Percentiles rank a stretch among this genome's conserved stretches.
phyloP scores from a whole-genome alignment of 1,140 invertebrate genomes.

The Cepaea nemoralis region DNA sequence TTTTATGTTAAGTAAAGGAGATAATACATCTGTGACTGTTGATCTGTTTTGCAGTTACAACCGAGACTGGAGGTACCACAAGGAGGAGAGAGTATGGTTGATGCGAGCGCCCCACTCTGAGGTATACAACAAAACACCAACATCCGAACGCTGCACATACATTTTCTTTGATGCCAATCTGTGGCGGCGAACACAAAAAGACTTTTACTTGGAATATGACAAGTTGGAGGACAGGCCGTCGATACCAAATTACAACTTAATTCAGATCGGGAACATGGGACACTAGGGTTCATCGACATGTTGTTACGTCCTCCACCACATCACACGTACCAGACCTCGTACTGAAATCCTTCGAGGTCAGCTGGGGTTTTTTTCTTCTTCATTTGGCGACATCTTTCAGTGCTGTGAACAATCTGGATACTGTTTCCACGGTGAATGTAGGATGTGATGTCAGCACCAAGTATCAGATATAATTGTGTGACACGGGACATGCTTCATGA shows the following conservation, averaged over 20 bases:
- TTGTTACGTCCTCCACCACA: neutral
- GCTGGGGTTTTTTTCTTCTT: too few species aligned
- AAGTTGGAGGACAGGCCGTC: conserved; percentile 91
- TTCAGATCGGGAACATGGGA: conserved; percentile 2
- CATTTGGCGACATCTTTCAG: too few species aligned
- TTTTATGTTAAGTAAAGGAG: too few species aligned
- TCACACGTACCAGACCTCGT: neutral
- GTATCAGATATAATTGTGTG: too few species aligned
- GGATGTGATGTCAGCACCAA: too few species aligned
- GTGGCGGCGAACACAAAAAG: conserved; percentile 94
- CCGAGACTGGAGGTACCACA: conserved; percentile 99
- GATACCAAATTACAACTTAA: conserved; percentile 45
- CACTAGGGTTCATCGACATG: neutral
- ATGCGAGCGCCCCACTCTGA: conserved; percentile 94
- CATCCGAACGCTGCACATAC: conserved; percentile 97
- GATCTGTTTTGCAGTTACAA: conserved; percentile 83
- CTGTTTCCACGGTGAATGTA: too few species aligned
- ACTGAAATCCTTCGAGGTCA: neutral
- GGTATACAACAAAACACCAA: conserved; percentile 91
- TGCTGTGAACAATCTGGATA: too few species aligned
- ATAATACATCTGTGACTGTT: too few species aligned
- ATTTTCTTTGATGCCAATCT: conserved; percentile 97
- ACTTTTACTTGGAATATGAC: conserved; percentile 97
- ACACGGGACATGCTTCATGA: too few species aligned
- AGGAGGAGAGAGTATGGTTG: conserved; percentile 99